phyloP scores from a whole-genome alignment of 1,140 invertebrate genomes.

The Harpegnathos saltator region DNA sequence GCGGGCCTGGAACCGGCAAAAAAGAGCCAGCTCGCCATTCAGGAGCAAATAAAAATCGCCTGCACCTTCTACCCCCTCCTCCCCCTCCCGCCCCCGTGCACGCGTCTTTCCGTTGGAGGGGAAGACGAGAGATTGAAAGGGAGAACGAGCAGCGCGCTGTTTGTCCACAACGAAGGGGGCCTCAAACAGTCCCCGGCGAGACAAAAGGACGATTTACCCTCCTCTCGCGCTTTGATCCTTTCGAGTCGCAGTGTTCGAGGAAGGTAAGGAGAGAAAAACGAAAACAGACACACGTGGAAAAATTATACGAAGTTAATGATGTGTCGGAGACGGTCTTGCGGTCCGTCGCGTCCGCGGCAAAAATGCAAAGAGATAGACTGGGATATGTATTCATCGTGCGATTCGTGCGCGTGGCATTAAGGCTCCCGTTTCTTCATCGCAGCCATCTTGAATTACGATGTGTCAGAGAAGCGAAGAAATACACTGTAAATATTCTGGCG shows the following conservation, averaged over 20 bases:
- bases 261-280: no score
- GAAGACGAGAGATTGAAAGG: conserved; percentile 55
- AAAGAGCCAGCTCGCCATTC: conserved; percentile 70
- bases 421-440: no score
- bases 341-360: not conserved
- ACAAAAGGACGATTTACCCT: conserved; percentile 61
- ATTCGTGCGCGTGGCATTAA: no score
- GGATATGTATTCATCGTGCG: not conserved
- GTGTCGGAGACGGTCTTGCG: not conserved
- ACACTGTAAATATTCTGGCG: no score
- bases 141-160: conserved; percentile 64
- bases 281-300: not conserved
- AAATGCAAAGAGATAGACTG: not conserved
- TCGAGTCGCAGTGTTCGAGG: not conserved
- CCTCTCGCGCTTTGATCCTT: conserved; percentile 31
- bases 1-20: conserved; percentile 73
- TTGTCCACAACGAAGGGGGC: conserved; percentile 44
- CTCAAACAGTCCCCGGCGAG: conserved; percentile 37
- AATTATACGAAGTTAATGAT: conserved; percentile 40
- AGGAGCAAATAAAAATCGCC: conserved; percentile 69
- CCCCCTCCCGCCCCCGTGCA: conserved; percentile 36
- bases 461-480: no score
- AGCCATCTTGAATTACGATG: no score
- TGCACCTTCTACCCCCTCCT: conserved; percentile 29
- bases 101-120: conserved; percentile 61